A percentile compares a stretch with the other conserved stretches of the same genome.
Evolutionary conservation across 1,140 invertebrate genomes (phyloP).

Genomic region (Cotesia vestalis): DNA sequence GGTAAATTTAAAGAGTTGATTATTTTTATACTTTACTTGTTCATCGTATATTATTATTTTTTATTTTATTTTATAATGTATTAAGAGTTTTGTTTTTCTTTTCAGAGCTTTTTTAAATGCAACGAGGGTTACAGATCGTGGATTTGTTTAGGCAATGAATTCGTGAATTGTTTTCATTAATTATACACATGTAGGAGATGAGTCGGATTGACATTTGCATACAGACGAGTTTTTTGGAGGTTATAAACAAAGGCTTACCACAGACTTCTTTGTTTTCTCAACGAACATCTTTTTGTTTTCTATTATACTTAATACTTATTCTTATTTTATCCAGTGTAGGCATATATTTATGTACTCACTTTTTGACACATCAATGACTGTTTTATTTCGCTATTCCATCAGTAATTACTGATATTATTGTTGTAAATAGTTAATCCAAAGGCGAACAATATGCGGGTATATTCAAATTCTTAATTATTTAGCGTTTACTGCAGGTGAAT

Average conservation of each 20-base stretch:
- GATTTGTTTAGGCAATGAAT: slow-evolving; percentile 14
- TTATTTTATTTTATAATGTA: slow-evolving; percentile 1
- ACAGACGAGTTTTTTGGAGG: slow-evolving; percentile 31
- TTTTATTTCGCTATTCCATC: too few species aligned
- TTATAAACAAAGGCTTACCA: slow-evolving; percentile 4
- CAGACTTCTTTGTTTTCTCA: slow-evolving; percentile 4
- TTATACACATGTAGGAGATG: slow-evolving; percentile 30
- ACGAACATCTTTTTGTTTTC: background rate
- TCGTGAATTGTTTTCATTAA: slow-evolving; percentile 34
- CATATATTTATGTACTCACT: too few species aligned
- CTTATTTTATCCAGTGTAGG: too few species aligned
- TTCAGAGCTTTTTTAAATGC: background rate
- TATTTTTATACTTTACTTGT: slow-evolving; percentile 21
- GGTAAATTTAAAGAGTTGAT: slow-evolving; percentile 13
- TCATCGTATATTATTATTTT: background rate
- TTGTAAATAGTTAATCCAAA: too few species aligned
- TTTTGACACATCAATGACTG: too few species aligned
- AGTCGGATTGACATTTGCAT: slow-evolving; percentile 33
- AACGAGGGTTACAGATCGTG: background rate
- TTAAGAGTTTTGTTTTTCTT: background rate
- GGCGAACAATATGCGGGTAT: too few species aligned
- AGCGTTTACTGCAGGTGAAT: too few species aligned
- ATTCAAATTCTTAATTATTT: too few species aligned
- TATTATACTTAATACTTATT: background rate
- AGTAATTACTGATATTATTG: too few species aligned